Conservation (phyloP, 1,140 invertebrate genomes). For the Calycopis cecrops region DNA sequence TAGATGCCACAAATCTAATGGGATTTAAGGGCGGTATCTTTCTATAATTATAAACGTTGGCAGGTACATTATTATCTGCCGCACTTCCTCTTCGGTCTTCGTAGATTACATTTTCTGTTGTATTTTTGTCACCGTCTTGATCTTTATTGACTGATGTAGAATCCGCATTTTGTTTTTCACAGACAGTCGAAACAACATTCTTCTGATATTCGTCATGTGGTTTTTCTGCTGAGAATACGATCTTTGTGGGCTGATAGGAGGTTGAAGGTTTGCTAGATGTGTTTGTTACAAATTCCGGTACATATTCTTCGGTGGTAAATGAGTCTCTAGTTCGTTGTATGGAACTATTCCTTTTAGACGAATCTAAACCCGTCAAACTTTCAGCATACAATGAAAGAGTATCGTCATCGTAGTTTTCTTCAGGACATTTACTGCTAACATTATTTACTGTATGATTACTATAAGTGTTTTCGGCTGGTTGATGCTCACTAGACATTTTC, state of each 20-base stretch:
- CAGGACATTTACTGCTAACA: background rate
- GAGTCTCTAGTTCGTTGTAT: background rate
- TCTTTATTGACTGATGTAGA: slow-evolving; percentile 37
- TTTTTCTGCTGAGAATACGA: slow-evolving; percentile 6
- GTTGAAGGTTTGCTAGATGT: slow-evolving; percentile 15
- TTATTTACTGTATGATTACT: background rate
- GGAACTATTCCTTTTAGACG: slow-evolving; percentile 29
- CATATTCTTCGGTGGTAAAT: slow-evolving; percentile 33
- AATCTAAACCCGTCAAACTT: slow-evolving; percentile 50
- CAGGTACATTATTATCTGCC: background rate
- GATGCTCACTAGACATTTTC: background rate
- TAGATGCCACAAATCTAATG: slow-evolving; percentile 22
- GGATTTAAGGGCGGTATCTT: slow-evolving; percentile 7
- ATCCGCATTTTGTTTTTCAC: slow-evolving; percentile 48
- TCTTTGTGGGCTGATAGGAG: slow-evolving; percentile 35
- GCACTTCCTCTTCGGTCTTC: slow-evolving; percentile 13
- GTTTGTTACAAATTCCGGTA: slow-evolving; percentile 26
- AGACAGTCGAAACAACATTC: slow-evolving; percentile 22
- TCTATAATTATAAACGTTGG: background rate
- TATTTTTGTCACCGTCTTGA: slow-evolving; percentile 9
- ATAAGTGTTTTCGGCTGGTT: background rate
- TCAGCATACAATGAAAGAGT: slow-evolving; percentile 56
- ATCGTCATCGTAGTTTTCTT: slow-evolving; percentile 54
- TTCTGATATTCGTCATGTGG: background rate
- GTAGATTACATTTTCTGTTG: slow-evolving; percentile 12